Percentiles rank a stretch among this genome's conserved stretches.
phyloP scores from a whole-genome alignment of 2,888 invertebrate genomes.

The Lasioglossum calceatum region DNA sequence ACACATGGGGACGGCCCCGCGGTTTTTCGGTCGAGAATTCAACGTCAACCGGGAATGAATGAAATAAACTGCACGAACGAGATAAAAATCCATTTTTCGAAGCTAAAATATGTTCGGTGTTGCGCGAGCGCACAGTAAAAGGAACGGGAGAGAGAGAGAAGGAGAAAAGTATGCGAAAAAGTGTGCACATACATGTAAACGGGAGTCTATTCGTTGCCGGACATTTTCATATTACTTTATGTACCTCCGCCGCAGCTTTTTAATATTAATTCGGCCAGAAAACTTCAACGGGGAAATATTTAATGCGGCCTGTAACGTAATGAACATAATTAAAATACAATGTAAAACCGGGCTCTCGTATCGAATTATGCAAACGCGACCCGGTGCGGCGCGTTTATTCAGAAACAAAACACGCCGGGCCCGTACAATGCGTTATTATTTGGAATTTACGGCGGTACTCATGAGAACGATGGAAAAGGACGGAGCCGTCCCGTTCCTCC shows the following conservation, averaged over 20 bases:
- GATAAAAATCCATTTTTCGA: conserved; percentile 22
- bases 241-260: not conserved
- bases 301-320: conserved; percentile 44
- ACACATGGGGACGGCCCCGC: not conserved
- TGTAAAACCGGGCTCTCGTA: conserved; percentile 49
- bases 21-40: not conserved
- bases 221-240: conserved; percentile 3
- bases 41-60: not conserved
- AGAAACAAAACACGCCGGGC: conserved; percentile 52
- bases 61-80: conserved; percentile 22
- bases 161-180: not conserved
- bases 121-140: not conserved
- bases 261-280: conserved; percentile 29
- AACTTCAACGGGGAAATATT: conserved; percentile 30
- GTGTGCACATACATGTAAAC: not conserved
- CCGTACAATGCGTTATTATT: conserved; percentile 58
- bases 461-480: conserved; percentile 51
- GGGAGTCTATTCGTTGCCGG: not conserved
- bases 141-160: not conserved
- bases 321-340: conserved; percentile 61
- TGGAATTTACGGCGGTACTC: conserved; percentile 51
- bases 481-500: conserved; percentile 44
- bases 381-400: conserved; percentile 46
- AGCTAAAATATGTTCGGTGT: conserved; percentile 21
- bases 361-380: conserved; percentile 59